Conservation (phyloP, 2,113 vertebrate genomes). For the Labeo catla region DNA sequence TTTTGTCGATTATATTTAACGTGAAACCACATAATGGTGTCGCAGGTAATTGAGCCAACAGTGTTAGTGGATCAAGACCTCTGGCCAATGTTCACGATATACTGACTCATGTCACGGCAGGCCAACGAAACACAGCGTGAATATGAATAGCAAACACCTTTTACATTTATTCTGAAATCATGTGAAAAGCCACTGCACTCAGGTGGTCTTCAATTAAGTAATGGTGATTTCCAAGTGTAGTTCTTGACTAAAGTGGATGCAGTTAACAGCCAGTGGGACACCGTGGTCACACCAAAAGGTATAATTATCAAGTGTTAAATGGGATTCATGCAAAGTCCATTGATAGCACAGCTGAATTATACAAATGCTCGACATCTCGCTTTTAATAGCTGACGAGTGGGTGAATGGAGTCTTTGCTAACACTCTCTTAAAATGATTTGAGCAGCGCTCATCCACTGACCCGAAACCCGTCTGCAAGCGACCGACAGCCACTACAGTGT, state of each 20-base stretch:
- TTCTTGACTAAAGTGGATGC: background rate
- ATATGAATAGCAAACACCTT: too few species aligned
- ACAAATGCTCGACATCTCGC: background rate
- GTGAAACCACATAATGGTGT: background rate
- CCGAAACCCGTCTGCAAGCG: conserved; percentile 22
- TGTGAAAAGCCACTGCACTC: background rate
- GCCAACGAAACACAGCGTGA: background rate
- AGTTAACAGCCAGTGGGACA: background rate
- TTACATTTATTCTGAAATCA: background rate
- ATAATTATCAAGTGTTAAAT: background rate
- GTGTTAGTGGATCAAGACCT: background rate
- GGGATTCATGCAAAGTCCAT: background rate
- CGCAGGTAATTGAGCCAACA: background rate
- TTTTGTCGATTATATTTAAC: background rate
- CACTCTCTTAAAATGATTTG: conserved; percentile 15
- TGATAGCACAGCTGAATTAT: background rate
- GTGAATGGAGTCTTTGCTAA: conserved; percentile 1
- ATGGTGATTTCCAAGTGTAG: background rate
- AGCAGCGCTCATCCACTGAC: conserved; percentile 7
- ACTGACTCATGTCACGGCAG: background rate
- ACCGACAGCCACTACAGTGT: conserved; percentile 42
- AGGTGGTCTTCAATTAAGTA: background rate
- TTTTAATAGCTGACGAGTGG: conserved; percentile 18
- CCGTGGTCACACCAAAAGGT: background rate
- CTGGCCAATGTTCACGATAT: background rate